Percentiles rank a stretch among this genome's conserved stretches.
Conservation (phyloP, 2,113 vertebrate genomes). For the Ivindomyrus marchei region DNA sequence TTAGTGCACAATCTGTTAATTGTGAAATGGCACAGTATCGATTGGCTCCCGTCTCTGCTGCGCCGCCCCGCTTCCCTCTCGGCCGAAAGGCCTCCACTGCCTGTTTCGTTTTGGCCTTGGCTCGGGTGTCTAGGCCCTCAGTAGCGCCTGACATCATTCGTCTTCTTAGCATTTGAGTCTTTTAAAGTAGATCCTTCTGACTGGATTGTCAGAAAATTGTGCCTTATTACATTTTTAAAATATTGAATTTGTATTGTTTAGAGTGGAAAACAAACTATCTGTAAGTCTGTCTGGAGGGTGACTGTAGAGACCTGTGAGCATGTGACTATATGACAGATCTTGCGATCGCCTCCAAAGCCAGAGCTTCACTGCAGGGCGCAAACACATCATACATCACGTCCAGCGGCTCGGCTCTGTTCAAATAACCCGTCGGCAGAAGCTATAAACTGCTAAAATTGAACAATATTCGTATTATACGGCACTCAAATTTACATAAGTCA, state of each 20-base stretch:
- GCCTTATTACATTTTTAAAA: not conserved
- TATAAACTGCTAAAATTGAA: not conserved
- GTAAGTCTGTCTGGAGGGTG: not conserved
- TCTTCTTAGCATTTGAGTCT: not conserved
- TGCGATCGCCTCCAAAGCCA: not conserved
- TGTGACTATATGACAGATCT: not conserved
- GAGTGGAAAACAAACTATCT: not conserved
- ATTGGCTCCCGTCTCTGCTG: constrained; percentile 62
- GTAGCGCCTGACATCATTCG: not conserved
- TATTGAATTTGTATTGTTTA: not conserved
- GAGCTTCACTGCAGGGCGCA: not conserved
- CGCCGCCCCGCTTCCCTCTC: constrained; percentile 25
- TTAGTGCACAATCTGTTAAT: constrained; percentile 80
- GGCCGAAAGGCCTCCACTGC: not conserved
- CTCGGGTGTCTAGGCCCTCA: not conserved
- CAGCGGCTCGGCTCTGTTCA: not conserved
- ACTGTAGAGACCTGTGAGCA: not conserved
- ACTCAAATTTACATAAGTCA: constrained; percentile 10
- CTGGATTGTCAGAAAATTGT: not conserved
- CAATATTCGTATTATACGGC: constrained; percentile 14
- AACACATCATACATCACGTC: not conserved
- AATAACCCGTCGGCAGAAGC: not conserved
- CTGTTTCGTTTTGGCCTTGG: not conserved
- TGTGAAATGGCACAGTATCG: constrained; percentile 83
- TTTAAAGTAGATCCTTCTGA: not conserved